phyloP scores from a whole-genome alignment of 2,797 vertebrate species.

The Jordanella pulchra region DNA sequence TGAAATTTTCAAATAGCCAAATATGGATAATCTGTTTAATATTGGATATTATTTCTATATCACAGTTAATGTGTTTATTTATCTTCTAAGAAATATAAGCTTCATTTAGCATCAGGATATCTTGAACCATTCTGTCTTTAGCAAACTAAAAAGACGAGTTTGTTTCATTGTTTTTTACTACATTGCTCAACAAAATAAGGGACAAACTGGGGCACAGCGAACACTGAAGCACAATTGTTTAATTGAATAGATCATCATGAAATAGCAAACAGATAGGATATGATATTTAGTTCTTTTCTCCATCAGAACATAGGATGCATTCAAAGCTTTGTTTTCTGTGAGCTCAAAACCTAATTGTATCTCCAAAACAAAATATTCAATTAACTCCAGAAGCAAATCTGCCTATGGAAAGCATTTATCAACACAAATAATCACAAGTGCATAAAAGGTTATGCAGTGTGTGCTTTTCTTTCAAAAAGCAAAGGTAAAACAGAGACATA shows the following conservation, averaged over 20 bases:
- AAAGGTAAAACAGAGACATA: constrained; percentile 41
- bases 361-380: background rate
- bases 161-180: background rate
- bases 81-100: constrained; percentile 18
- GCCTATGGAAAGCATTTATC: background rate
- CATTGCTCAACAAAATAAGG: background rate
- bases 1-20: background rate
- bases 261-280: background rate
- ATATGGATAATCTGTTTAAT: background rate
- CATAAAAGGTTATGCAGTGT: constrained; percentile 27
- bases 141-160: background rate
- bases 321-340: background rate
- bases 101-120: constrained; percentile 9
- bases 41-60: background rate
- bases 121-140: background rate
- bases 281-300: background rate
- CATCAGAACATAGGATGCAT: background rate
- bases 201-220: background rate
- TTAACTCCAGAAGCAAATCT: background rate
- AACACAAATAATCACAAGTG: background rate
- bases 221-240: background rate
- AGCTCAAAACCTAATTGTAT: background rate
- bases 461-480: constrained; percentile 17
- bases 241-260: background rate
- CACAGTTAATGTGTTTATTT: background rate